These are phyloP conservation scores for Arge pagana DNA, from an alignment of 2,888 invertebrate species.

Conservation along the genomic window DNA sequence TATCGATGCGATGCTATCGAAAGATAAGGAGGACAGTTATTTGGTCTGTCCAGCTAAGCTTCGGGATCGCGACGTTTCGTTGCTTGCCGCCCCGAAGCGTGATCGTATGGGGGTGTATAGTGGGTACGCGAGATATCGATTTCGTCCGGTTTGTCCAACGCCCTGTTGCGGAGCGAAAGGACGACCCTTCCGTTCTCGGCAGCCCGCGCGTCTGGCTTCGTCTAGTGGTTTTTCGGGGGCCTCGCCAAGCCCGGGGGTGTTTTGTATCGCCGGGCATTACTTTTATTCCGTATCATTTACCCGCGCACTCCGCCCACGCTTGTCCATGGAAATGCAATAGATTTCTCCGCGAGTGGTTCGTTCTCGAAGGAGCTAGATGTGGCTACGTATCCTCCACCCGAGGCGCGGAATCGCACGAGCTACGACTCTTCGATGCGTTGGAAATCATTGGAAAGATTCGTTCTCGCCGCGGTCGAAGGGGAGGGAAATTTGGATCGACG, in stretches of 20 bases:
- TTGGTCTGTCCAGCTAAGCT: too few species aligned
- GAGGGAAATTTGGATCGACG: too few species aligned
- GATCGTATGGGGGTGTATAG: too few species aligned
- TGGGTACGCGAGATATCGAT: constrained; percentile 40
- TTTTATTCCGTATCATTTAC: constrained; percentile 59
- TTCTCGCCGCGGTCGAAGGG: too few species aligned
- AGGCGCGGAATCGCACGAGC: constrained; percentile 2
- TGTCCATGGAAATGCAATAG: constrained; percentile 50
- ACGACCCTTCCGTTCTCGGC: constrained; percentile 6
- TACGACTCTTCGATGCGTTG: too few species aligned
- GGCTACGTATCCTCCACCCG: neutral
- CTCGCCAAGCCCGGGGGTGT: constrained; percentile 35
- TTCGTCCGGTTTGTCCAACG: constrained; percentile 3
- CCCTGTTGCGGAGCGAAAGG: neutral
- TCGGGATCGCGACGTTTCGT: too few species aligned
- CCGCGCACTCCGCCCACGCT: constrained; percentile 49
- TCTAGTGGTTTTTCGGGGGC: constrained; percentile 1
- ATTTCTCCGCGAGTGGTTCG: constrained; percentile 53
- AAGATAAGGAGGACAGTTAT: too few species aligned
- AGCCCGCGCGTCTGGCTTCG: constrained; percentile 2
- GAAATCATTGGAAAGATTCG: too few species aligned
- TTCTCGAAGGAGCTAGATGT: too few species aligned
- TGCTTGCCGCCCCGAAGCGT: too few species aligned
- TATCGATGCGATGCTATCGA: too few species aligned
- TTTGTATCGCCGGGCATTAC: constrained; percentile 47